Conservation (phyloP, 2,888 invertebrate genomes). For the Drosophila gaucha region DNA sequence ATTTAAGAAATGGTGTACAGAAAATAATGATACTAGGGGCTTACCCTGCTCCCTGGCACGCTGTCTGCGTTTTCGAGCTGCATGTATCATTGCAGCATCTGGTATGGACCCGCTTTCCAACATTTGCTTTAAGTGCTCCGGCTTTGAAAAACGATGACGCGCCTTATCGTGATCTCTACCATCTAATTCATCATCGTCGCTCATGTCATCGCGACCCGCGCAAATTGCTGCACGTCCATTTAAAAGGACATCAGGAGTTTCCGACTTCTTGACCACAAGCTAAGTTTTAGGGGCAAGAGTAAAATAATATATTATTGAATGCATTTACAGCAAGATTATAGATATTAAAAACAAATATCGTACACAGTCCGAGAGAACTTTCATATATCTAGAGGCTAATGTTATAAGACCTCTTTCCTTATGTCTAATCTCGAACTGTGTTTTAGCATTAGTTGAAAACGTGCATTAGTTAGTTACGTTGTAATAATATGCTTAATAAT, state of each 20-base stretch:
- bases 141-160: slow-evolving; percentile 87
- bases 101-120: slow-evolving; percentile 96
- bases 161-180: slow-evolving; percentile 84
- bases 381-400: not conserved
- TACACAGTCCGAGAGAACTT: slow-evolving; percentile 10
- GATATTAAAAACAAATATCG: not conserved
- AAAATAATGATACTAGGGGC: not conserved
- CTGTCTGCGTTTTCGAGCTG: slow-evolving; percentile 97
- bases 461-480: slow-evolving; percentile 21
- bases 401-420: not conserved
- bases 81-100: slow-evolving; percentile 99
- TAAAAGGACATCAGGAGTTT: slow-evolving; percentile 87
- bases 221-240: slow-evolving; percentile 93
- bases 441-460: slow-evolving; percentile 1
- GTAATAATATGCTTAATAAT: not conserved
- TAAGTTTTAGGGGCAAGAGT: slow-evolving; percentile 65
- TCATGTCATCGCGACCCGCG: slow-evolving; percentile 89
- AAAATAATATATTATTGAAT: slow-evolving; percentile 31
- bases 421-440: slow-evolving; percentile 11
- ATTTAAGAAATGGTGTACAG: not conserved
- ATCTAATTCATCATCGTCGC: slow-evolving; percentile 86
- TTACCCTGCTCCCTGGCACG: slow-evolving; percentile 93
- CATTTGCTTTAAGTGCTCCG: slow-evolving; percentile 91
- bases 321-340: not conserved
- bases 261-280: slow-evolving; percentile 87